Evolutionary conservation across 1,140 invertebrate species (phyloP), one percentile per base, ranked within the genome.

Genomic region (Eurosta solidaginis): DNA sequence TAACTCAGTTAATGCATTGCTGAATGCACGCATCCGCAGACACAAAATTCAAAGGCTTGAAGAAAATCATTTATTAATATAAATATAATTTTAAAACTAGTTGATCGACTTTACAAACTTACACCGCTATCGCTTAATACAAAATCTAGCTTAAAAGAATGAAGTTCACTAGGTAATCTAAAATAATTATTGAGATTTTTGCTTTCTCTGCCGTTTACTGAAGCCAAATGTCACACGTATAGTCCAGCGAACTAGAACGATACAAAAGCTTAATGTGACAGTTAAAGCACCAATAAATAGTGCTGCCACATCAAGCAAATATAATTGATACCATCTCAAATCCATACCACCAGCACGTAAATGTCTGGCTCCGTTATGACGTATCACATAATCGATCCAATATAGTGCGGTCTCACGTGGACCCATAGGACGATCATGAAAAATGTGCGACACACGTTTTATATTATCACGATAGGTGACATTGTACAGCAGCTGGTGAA

Each of bases 311-410:
- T 93, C 92, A 3, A 93, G 83, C 52, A 92, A 83, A 44, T 90
- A 89, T 84, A 92, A 92, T 80, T 92, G 89, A 83, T 91, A 92
- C 80, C 90, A 89, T 12, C 89, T 89, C 76, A 92, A 88, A 47
- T 90, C 88, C 1, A 90, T 87, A 1, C 90, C 91, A 4, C 90
- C 86, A 1, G 90, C 89, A 54, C 89, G 88, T 80, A 92, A 88
- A 87, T 89, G 90, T 50, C 80, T 88, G 29, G 89, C 92, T 78
- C 88, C 92, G 54, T 89, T 88, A 81, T 93, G 88, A 10, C 90
- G 84, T 7, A 92, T 91, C 4, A 91, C 91, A 78, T 90, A 92
- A 79, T 93, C 91, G 3, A 90, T 90, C 92, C 92, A 93, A 79
- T 89, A 92, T 47, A 92, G 81, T 3, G 91, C 91, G 27, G 88